Conservation (phyloP, 2,797 vertebrate species). For the Bryconaethiops microstoma region DNA sequence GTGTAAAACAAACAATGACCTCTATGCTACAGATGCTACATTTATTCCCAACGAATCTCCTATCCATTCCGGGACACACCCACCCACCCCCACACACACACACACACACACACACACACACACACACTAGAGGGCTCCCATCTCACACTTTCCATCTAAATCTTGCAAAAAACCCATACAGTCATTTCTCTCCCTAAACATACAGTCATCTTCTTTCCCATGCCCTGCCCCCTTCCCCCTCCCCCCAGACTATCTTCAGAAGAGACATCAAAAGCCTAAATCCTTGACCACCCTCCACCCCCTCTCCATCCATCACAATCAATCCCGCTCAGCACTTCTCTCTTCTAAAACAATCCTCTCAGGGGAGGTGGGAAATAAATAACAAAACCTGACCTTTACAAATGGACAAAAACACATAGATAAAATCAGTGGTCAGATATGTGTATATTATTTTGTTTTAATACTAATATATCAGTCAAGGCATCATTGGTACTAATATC, state of each 20-base stretch:
- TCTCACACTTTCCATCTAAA: constrained; percentile 68
- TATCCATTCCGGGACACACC: constrained; percentile 1
- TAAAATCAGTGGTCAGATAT: background rate
- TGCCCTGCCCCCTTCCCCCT: constrained; percentile 43
- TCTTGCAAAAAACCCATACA: constrained; percentile 57
- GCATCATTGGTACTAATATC: too few relatives aligned
- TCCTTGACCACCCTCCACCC: constrained; percentile 28
- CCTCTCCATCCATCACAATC: background rate
- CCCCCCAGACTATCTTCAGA: constrained; percentile 45
- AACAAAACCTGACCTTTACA: background rate
- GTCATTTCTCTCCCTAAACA: constrained; percentile 54
- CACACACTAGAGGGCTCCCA: constrained; percentile 22
- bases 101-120: background rate
- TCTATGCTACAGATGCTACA: constrained; percentile 51
- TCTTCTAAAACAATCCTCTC: constrained; percentile 7
- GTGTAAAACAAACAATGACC: background rate
- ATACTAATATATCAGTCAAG: too few relatives aligned
- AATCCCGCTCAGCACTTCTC: background rate
- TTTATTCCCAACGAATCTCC: constrained; percentile 67
- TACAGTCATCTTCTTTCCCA: constrained; percentile 43
- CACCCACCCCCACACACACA: constrained; percentile 11
- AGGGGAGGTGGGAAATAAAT: constrained; percentile 6
- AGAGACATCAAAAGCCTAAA: constrained; percentile 57
- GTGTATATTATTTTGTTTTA: background rate
- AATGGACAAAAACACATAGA: background rate